A percentile compares a stretch with the other conserved stretches of the same genome.
These are phyloP conservation scores for Scotopteryx bipunctaria DNA, from an alignment of 2,888 invertebrate genomes.

Conservation along the genomic window DNA sequence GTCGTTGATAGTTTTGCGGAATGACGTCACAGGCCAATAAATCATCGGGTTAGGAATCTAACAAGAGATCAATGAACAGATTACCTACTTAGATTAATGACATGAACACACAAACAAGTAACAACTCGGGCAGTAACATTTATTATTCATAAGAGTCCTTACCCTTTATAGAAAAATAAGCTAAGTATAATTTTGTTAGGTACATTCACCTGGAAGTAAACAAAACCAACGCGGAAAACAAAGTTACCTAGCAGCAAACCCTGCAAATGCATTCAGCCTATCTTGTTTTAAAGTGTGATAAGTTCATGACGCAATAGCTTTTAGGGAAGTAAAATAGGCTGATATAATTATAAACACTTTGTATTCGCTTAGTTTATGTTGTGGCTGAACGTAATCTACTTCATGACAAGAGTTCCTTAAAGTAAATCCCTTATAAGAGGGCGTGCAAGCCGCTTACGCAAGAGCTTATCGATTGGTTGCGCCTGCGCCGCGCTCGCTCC, in stretches of 20 bases:
- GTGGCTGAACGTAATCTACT: slow-evolving; percentile 37
- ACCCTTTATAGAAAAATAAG: neutral
- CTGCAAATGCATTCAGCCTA: slow-evolving; percentile 30
- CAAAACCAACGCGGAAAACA: slow-evolving; percentile 23
- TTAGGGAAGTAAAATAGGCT: slow-evolving; percentile 52
- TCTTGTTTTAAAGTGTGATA: slow-evolving; percentile 32
- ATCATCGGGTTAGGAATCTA: slow-evolving; percentile 24
- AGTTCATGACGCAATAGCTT: slow-evolving; percentile 48
- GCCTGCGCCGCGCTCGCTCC: slow-evolving; percentile 66
- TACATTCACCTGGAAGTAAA: slow-evolving; percentile 20
- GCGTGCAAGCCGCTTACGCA: slow-evolving; percentile 71
- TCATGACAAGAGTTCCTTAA: slow-evolving; percentile 48
- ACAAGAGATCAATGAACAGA: slow-evolving; percentile 25
- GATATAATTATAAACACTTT: slow-evolving; percentile 50
- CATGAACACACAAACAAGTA: slow-evolving; percentile 2
- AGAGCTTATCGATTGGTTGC: slow-evolving; percentile 70
- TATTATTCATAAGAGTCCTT: neutral
- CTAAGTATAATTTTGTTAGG: slow-evolving; percentile 3
- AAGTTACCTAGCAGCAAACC: slow-evolving; percentile 14
- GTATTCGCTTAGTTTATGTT: slow-evolving; percentile 34
- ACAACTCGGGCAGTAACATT: neutral
- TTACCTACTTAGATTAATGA: slow-evolving; percentile 23
- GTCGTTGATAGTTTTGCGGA: slow-evolving; percentile 57
- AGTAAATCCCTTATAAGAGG: slow-evolving; percentile 67
- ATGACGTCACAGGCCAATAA: slow-evolving; percentile 60